phyloP scores from a whole-genome alignment of 2,888 invertebrate genomes.

The Patella depressa region DNA sequence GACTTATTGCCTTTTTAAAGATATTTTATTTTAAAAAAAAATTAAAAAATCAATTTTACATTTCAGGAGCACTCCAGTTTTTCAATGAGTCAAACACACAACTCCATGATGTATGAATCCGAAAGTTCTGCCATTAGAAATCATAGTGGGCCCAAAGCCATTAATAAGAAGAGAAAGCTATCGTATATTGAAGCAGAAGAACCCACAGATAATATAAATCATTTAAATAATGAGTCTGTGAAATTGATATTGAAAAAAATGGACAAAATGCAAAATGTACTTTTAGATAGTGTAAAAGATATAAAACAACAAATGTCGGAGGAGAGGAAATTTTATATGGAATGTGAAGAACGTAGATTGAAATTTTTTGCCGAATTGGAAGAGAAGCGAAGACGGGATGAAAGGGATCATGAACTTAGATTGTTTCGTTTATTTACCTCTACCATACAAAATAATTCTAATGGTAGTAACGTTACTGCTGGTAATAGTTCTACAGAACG shows the following conservation, averaged over 20 bases:
- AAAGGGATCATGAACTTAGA: constrained; percentile 4
- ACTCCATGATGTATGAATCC: too few relatives aligned
- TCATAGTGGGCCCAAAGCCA: too few relatives aligned
- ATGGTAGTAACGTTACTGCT: background rate
- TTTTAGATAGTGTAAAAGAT: background rate
- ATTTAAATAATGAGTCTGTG: too few relatives aligned
- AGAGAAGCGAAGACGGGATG: constrained; percentile 6
- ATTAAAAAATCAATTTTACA: too few relatives aligned
- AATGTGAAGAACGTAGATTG: background rate
- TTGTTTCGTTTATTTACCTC: background rate
- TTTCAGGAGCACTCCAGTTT: too few relatives aligned
- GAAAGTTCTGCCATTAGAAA: too few relatives aligned
- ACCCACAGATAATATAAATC: too few relatives aligned
- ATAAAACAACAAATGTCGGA: background rate
- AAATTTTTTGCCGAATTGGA: constrained; percentile 1
- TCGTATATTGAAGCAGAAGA: too few relatives aligned
- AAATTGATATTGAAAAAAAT: background rate
- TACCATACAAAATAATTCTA: background rate
- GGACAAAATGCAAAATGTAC: background rate
- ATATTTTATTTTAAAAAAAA: too few relatives aligned
- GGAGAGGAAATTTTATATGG: constrained; percentile 3
- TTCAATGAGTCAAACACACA: too few relatives aligned
- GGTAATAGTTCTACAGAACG: background rate
- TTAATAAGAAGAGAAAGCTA: too few relatives aligned
- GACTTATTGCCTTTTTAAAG: too few relatives aligned